Evolutionary conservation across 2,113 vertebrate genomes (phyloP), one percentile per base, ranked within the genome.

Genomic region (Mormyrus iriodes): DNA sequence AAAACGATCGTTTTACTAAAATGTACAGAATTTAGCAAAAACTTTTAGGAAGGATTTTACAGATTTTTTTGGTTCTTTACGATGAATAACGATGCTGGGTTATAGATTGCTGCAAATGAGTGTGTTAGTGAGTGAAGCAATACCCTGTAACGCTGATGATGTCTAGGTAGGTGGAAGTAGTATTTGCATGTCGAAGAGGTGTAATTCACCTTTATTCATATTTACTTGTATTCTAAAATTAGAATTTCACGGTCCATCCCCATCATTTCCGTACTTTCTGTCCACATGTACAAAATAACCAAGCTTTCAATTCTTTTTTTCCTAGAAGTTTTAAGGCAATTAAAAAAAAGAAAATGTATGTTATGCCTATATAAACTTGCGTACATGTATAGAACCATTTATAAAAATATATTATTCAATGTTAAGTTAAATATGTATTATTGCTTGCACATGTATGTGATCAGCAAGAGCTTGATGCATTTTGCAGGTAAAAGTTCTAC

Each of bases 21-120:
- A 91, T 76, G 49, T 58, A 73, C 90, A 82, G 42, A 48, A 88
- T 89, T 88, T 52, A 24, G 46, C 88, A 88, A 88, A 89, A 91
- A 90, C 90, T 79, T 88, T 24, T 84, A 88, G 42, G n/a, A 31
- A 21, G 61, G 65, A 31, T 44, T 46, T 88, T 88, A 86, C n/a
- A 65, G n/a, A 27, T 87, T 79, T 88, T 42, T 88, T 86, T 49
- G 27, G 84, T 69, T 88, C 19, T n/a, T 55, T 3, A 3, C n/a
- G 27, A 27, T n/a, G 10, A 51, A 27, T 27, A 48, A 27, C 10
- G 27, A 53, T 86, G 84, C 48, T 85, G 44, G 48, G 13, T 85
- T 85, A 27, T 49, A 84, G 17, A 5, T 44, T 46, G 44, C 17
- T 15, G 17, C 21, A 83, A n/a, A 44, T 82, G 5, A 42, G 10